These are phyloP conservation scores for Oligia strigilis DNA, from an alignment of 2,888 invertebrate species.

Conservation along the genomic window DNA sequence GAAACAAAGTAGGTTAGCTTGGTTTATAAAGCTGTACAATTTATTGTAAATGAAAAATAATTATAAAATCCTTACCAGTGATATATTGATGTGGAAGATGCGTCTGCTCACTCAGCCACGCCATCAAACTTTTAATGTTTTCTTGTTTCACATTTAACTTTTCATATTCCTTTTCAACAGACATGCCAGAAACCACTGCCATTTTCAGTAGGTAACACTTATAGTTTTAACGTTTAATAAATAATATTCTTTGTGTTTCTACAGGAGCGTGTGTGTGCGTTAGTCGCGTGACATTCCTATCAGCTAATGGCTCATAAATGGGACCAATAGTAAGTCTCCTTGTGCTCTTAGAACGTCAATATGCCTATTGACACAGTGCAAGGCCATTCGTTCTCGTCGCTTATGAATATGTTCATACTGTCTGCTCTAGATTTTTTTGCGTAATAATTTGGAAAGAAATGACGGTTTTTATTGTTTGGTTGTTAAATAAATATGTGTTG, in stretches of 20 bases:
- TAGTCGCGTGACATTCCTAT: conserved; percentile 50
- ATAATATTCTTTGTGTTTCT: conserved; percentile 8
- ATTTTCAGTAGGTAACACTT: conserved; percentile 61
- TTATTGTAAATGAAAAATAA: neutral
- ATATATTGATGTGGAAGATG: conserved; percentile 90
- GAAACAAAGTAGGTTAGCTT: conserved; percentile 38
- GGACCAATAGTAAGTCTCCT: conserved; percentile 55
- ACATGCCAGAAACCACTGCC: conserved; percentile 65
- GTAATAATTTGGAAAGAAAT: neutral
- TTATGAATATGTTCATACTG: conserved; percentile 32
- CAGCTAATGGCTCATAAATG: conserved; percentile 62
- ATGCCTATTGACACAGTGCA: conserved; percentile 65
- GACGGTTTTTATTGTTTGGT: conserved; percentile 2
- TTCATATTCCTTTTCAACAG: conserved; percentile 86
- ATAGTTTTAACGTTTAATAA: neutral
- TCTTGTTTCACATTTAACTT: conserved; percentile 90
- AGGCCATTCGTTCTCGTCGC: conserved; percentile 45
- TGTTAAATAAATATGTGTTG: neutral
- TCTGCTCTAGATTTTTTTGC: conserved; percentile 11
- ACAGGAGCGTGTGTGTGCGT: conserved; percentile 16
- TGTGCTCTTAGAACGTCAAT: conserved; percentile 60
- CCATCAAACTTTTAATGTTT: conserved; percentile 89
- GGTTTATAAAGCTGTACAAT: neutral
- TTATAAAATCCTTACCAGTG: conserved; percentile 77
- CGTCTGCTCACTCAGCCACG: conserved; percentile 91